Conservation (phyloP, 92 coral and sea anemone species). For the Metridium senile region DNA sequence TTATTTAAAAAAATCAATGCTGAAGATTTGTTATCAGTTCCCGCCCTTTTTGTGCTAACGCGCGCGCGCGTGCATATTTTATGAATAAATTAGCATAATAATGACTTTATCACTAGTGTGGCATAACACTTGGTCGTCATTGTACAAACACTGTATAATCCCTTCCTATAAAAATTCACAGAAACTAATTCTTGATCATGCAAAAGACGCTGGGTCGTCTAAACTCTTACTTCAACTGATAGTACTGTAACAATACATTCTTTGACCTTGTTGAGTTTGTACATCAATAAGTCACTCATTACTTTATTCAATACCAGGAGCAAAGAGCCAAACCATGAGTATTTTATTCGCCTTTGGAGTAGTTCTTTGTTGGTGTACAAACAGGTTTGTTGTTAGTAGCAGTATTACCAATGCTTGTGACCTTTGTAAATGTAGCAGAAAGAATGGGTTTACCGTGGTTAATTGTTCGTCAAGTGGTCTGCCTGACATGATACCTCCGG, state of each 20-base stretch:
- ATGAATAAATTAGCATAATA: neutral
- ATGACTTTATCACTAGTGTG: neutral
- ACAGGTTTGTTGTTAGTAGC: neutral
- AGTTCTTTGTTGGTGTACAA: neutral
- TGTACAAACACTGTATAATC: neutral
- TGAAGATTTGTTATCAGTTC: no score
- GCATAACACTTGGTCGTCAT: neutral
- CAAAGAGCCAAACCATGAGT: no score
- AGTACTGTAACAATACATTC: no score
- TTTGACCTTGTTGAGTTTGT: neutral
- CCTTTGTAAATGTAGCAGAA: neutral
- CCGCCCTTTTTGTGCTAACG: neutral
- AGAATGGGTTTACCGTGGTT: neutral
- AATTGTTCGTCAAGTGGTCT: constrained; percentile 20
- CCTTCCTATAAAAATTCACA: neutral
- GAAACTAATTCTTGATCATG: neutral
- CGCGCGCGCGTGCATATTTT: neutral
- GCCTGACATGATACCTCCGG: constrained; percentile 11
- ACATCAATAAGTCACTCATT: neutral
- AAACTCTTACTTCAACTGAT: no score
- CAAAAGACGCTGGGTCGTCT: no score
- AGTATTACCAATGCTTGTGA: neutral
- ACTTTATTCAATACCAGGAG: neutral
- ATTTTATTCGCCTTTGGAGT: neutral
- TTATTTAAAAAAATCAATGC: no score